These are phyloP conservation scores for Asteroscopus sphinx DNA, from an alignment of 2,888 invertebrate species.

Conservation along the genomic window DNA sequence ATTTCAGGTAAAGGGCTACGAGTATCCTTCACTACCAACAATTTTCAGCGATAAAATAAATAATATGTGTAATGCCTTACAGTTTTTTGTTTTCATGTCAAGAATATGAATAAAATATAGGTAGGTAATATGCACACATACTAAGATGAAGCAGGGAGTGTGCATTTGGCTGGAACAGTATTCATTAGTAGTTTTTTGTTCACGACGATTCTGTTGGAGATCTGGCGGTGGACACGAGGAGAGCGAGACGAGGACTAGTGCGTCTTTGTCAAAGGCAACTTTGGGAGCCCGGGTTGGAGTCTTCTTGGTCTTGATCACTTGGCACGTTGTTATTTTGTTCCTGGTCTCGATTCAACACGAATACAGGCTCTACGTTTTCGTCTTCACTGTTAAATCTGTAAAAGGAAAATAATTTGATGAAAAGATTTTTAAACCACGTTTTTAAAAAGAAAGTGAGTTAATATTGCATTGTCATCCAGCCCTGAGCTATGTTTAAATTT, in stretches of 20 bases:
- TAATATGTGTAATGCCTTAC: conserved; percentile 6
- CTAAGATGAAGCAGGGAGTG: conserved; percentile 6
- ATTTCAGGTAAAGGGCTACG: conserved; percentile 3
- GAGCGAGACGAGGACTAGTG: conserved; percentile 58
- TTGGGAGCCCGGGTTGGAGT: conserved; percentile 51
- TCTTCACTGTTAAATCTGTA: conserved; percentile 80
- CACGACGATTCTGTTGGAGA: conserved; percentile 37
- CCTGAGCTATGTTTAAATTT: too few species aligned
- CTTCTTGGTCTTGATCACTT: conserved; percentile 67
- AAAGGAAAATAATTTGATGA: too few species aligned
- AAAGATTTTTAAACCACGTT: too few species aligned
- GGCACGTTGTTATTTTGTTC: conserved; percentile 79
- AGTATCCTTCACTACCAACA: background rate
- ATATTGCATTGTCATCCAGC: too few species aligned
- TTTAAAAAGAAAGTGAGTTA: too few species aligned
- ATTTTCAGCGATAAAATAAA: conserved; percentile 6
- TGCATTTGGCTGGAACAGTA: conserved; percentile 12
- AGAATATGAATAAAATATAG: conserved; percentile 18
- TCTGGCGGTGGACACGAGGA: conserved; percentile 34
- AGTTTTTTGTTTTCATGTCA: conserved; percentile 2
- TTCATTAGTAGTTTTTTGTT: conserved; percentile 38
- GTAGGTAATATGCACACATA: conserved; percentile 20
- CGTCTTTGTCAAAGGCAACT: conserved; percentile 68
- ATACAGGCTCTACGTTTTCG: conserved; percentile 80
- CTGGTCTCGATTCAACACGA: conserved; percentile 74